Base-by-base conservation (phyloP, 2,888 invertebrate species). In the Galerucella calmariensis region DNA sequence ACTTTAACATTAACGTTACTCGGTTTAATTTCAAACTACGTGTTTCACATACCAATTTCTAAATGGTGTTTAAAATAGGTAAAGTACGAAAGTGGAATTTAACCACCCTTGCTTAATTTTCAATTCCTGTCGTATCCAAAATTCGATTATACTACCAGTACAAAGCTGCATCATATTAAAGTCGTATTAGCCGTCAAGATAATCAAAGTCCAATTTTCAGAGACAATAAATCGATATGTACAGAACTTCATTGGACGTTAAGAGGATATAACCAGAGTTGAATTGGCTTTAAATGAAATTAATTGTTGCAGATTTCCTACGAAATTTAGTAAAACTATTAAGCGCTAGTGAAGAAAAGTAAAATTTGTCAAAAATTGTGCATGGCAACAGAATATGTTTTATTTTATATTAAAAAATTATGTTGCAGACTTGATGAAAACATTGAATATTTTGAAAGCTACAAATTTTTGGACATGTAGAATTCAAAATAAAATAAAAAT, bases 131-230 rank as follows among this genome's bases (percentile, higher is more conserved):
- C 8, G 20, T 56, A 10, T 56, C 56, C 8, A 16, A 20, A 20
- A 56, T 56, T 56, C 16, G 20, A 56, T 56, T 56, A 56, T 61
- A 16, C n/a, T 12, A 63, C 16, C 59, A 16, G 65, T 58, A 65
- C 35, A 71, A 53, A 71, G 71, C 71, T 63, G 24, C 56, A 58
- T 35, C 67, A n/a, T 51, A 56, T 41, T 41, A 41, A 69, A 48
- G 69, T 58, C 56, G 44, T 56, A 71, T 71, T 62, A 65, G 35
- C 70, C 70, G 53, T 71, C 65, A 56, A 65, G 71, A 71, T 71
- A 71, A 71, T 65, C 41, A 65, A 71, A 71, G 71, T 71, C 65
- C 71, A 71, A 71, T 71, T 71, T 65, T 71, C 65, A 65, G 56
- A 71, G 65, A 71, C 65, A 71, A 65, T 71, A 65, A 71, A 71